Conservation (phyloP, 1,140 invertebrate genomes). For the Pentalonia nigronervosa region DNA sequence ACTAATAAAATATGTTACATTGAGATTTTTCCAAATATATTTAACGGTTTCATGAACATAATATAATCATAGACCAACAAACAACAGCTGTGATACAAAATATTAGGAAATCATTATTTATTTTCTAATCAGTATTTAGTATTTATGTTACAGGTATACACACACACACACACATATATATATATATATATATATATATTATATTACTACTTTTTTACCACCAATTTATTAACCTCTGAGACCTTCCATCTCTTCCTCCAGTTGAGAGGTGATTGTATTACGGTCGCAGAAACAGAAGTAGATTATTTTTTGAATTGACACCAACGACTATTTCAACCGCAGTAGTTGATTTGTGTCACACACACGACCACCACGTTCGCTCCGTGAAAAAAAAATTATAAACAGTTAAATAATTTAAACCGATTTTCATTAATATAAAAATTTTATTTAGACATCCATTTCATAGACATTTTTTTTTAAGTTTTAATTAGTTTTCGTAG, state of each 20-base stretch:
- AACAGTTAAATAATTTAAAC: background rate
- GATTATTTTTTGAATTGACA: slow-evolving; percentile 8
- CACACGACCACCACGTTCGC: background rate
- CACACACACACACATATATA: background rate
- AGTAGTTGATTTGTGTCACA: slow-evolving; percentile 18
- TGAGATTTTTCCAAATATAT: background rate
- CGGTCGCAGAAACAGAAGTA: background rate
- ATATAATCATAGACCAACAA: background rate
- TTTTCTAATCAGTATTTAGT: background rate
- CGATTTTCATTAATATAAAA: background rate
- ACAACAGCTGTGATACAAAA: background rate
- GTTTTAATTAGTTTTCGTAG: background rate
- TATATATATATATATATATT: background rate
- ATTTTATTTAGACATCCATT: background rate
- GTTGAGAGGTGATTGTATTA: background rate
- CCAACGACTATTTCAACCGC: background rate
- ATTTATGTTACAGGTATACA: background rate
- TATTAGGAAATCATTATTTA: background rate
- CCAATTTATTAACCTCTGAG: slow-evolving; percentile 15
- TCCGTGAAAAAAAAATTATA: background rate
- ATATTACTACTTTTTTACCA: background rate
- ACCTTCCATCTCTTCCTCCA: too few species aligned
- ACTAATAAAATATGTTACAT: background rate
- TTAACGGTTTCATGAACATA: background rate
- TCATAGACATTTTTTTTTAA: background rate